Conservation (phyloP, 2,888 invertebrate genomes). For the Synanthedon formicaeformis region DNA sequence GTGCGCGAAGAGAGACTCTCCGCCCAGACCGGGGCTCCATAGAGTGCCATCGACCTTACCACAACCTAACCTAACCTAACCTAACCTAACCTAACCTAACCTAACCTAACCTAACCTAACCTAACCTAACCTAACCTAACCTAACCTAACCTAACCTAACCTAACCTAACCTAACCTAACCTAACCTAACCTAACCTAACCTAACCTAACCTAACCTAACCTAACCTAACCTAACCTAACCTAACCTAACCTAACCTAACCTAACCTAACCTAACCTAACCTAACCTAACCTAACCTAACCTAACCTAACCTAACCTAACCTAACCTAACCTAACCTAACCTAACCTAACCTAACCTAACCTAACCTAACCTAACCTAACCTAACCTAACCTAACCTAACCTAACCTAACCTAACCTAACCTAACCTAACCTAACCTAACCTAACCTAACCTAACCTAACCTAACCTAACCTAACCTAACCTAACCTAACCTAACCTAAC, state of each 20-base stretch:
- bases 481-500: constrained; percentile 7
- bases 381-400: constrained; percentile 9
- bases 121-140: constrained; percentile 9
- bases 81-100: constrained; percentile 7
- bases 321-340: constrained; percentile 10
- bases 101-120: constrained; percentile 12
- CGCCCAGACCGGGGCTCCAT: too few species aligned
- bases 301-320: constrained; percentile 10
- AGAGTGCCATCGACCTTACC: too few species aligned
- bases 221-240: constrained; percentile 7
- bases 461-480: constrained; percentile 8
- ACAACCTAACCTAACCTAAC: constrained; percentile 6
- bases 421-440: constrained; percentile 6
- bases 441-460: constrained; percentile 7
- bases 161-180: constrained; percentile 9
- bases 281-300: constrained; percentile 8
- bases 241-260: constrained; percentile 8
- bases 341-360: constrained; percentile 9
- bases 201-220: constrained; percentile 10
- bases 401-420: constrained; percentile 10
- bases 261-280: constrained; percentile 6
- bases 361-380: constrained; percentile 7
- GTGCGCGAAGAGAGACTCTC: too few species aligned
- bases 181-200: constrained; percentile 9
- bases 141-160: constrained; percentile 8